Evolutionary conservation across 2,888 invertebrate genomes (phyloP).

Genomic region (Subacronicta megacephala): DNA sequence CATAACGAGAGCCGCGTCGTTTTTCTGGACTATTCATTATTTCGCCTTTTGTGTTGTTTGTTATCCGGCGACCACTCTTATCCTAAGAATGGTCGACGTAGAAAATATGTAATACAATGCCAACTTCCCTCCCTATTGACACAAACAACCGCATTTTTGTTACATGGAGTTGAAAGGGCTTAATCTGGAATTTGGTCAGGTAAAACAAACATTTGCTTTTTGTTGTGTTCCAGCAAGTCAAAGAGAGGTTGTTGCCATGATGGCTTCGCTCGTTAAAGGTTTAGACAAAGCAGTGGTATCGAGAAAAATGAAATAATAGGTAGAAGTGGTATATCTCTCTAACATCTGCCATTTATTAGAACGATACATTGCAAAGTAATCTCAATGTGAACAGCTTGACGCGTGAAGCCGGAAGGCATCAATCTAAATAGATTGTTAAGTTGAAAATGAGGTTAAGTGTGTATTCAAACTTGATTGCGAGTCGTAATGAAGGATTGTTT

Average conservation of each 20-base stretch:
- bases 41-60: conserved; percentile 84
- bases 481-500: conserved; percentile 68
- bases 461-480: conserved; percentile 23
- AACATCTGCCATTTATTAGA: conserved; percentile 20
- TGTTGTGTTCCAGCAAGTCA: conserved; percentile 69
- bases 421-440: conserved; percentile 15
- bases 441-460: conserved; percentile 41
- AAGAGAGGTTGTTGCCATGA: conserved; percentile 50
- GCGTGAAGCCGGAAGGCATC: conserved; percentile 1
- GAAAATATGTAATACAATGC: conserved; percentile 77
- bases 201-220: conserved; percentile 78
- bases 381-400: conserved; percentile 4
- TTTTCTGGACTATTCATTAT: conserved; percentile 88
- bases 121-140: conserved; percentile 75
- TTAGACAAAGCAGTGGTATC: conserved; percentile 9
- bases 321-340: background rate
- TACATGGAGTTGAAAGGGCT: conserved; percentile 78
- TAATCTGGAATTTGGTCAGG: conserved; percentile 83
- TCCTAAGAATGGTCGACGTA: conserved; percentile 73
- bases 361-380: conserved; percentile 18
- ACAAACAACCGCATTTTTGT: conserved; percentile 80
- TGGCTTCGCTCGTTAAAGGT: conserved; percentile 21
- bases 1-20: conserved; percentile 84
- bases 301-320: conserved; percentile 26
- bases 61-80: conserved; percentile 76